These are phyloP conservation scores for Calephelis perditalis DNA, from an alignment of 2,888 invertebrate species.

Conservation along the genomic window DNA sequence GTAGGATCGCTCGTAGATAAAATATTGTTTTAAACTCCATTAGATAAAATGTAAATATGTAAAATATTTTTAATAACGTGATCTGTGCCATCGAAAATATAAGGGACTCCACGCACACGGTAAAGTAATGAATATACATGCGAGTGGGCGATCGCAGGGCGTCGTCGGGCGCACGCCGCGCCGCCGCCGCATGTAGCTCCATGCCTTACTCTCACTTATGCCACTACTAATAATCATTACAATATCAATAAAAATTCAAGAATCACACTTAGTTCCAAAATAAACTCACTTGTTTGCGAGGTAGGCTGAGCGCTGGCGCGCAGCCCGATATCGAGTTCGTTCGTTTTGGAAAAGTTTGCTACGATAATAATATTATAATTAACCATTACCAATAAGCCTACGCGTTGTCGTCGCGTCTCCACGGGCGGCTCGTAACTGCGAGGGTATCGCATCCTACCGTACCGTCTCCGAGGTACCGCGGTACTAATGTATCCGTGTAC, in stretches of 20 bases:
- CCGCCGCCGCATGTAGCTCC: constrained; percentile 48
- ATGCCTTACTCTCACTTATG: constrained; percentile 69
- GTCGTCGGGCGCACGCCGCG: constrained; percentile 33
- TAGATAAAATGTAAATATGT: constrained; percentile 78
- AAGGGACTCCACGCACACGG: constrained; percentile 74
- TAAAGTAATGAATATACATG: constrained; percentile 55
- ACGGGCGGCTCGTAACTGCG: constrained; percentile 49
- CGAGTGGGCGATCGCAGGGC: constrained; percentile 36
- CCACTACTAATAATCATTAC: constrained; percentile 77
- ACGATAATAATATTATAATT: constrained; percentile 78
- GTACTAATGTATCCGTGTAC: constrained; percentile 23
- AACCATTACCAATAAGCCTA: constrained; percentile 76
- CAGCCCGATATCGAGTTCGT: constrained; percentile 79
- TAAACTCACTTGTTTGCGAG: constrained; percentile 87
- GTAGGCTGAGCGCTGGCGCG: constrained; percentile 80
- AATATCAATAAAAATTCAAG: constrained; percentile 81
- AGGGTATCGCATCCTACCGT: constrained; percentile 33
- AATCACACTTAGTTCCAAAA: constrained; percentile 87
- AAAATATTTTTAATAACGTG: constrained; percentile 75
- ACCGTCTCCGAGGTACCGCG: constrained; percentile 24
- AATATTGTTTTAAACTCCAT: constrained; percentile 76
- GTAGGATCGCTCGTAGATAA: constrained; percentile 76
- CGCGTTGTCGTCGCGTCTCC: constrained; percentile 72
- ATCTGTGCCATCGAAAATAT: constrained; percentile 75
- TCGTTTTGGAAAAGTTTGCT: constrained; percentile 80